Evolutionary conservation across 2,888 invertebrate species (phyloP), one percentile per base, ranked within the genome.

Genomic region (Sphaeridia pumilis): DNA sequence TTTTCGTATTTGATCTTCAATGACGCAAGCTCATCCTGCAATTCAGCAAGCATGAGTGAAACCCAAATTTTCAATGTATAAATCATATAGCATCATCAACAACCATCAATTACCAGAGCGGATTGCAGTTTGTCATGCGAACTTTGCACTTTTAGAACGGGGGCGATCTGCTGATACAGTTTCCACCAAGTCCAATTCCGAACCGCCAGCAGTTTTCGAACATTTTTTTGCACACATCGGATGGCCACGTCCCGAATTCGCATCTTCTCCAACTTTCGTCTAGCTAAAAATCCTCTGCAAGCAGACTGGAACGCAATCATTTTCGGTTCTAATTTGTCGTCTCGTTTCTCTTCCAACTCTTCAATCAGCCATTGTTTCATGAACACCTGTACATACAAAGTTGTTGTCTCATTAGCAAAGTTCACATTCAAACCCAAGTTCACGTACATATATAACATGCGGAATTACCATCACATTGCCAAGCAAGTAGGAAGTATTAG

Each of bases 121-220:
- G 83, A 80, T 60, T 84, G 83, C 56, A 94, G 78, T 69, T 92
- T 84, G 70, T 93, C 90, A 70, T 94, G 93, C 22, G 92, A 92
- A 58, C 92, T 78, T 71, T 93, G 89, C 7, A 94, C 93, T 68
- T 92, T 89, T 56, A 95, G 77, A 61, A 95, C 75, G 24, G 94
- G 94, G 49, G 87, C 83, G 46, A 95, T 89, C 65, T 89, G 82
- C 55, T 92, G 86, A 70, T 93, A 80, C 60, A 95, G 77, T 59
- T 89, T 76, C 95, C 95, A 95, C 95, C 95, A 95, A 10, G 89
- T 86, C 95, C 95, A 95, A 72, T 88, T 89, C 38, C 88, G 78
- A 17, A 94, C 90, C 56, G 84, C 80, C 72, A 92, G 78, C 73
- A 92, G 86, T 67, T 90, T 90, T 66, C 87, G 80, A 49, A 94